phyloP scores from a whole-genome alignment of 2,797 vertebrate genomes.

The Sebastes steindachneri region DNA sequence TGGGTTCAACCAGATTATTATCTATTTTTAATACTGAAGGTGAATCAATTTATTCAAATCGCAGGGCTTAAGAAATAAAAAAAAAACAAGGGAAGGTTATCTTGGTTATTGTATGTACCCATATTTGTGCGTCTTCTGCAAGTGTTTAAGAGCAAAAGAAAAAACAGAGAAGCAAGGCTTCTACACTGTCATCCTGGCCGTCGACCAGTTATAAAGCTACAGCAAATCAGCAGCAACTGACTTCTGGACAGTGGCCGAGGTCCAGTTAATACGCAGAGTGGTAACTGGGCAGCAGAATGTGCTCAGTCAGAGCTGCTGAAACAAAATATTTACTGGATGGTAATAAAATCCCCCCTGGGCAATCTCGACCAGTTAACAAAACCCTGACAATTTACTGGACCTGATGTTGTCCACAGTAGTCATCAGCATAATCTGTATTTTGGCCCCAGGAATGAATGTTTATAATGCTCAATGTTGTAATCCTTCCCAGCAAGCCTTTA shows the following conservation, averaged over 20 bases:
- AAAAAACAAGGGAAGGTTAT: not conserved
- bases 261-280: constrained; percentile 61
- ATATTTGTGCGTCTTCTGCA: not conserved
- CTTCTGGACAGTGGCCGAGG: constrained; percentile 40
- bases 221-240: constrained; percentile 23
- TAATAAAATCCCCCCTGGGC: constrained; percentile 39
- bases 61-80: not conserved
- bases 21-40: not conserved
- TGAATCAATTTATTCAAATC: not conserved
- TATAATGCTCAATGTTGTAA: constrained; percentile 23
- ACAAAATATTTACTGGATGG: constrained; percentile 73
- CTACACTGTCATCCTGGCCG: constrained; percentile 16
- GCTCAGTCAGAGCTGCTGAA: constrained; percentile 52
- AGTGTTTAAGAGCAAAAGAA: not conserved
- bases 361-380: constrained; percentile 32
- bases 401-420: constrained; percentile 13
- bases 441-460: constrained; percentile 42
- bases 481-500: constrained; percentile 39
- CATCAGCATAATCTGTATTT: constrained; percentile 35
- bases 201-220: constrained; percentile 3
- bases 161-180: not conserved
- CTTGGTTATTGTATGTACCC: not conserved
- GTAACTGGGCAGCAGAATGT: constrained; percentile 58
- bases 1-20: not conserved
- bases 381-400: constrained; percentile 47